Evolutionary conservation across 1,140 invertebrate species (phyloP).

Genomic region (Pseudomyrmex pallidus): DNA sequence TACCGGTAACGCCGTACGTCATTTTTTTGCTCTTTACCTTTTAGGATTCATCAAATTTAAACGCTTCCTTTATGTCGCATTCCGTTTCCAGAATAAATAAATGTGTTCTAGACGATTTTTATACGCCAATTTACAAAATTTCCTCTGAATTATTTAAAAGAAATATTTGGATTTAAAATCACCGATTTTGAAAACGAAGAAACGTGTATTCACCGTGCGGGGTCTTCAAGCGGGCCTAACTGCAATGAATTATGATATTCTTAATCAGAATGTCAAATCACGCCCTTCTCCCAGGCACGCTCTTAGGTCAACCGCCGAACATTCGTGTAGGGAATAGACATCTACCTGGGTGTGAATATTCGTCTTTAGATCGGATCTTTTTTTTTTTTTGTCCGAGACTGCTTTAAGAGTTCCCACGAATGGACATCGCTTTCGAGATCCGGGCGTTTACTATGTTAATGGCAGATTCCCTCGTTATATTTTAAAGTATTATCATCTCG

Average conservation of each 20-base stretch:
- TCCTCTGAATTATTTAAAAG: no score
- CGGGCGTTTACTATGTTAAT: slow-evolving; percentile 74
- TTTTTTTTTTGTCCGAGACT: slow-evolving; percentile 44
- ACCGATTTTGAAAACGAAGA: no score
- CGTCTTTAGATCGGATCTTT: slow-evolving; percentile 54
- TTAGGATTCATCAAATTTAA: no score
- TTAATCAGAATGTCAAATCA: slow-evolving; percentile 69
- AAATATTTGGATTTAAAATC: no score
- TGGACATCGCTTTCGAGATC: slow-evolving; percentile 65
- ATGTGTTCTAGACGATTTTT: no score
- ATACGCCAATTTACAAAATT: no score
- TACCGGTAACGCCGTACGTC: no score
- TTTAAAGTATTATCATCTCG: slow-evolving; percentile 66
- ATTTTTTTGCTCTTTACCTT: no score
- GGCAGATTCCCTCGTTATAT: slow-evolving; percentile 69
- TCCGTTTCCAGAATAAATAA: no score
- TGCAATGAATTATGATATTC: slow-evolving; percentile 64
- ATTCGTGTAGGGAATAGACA: slow-evolving; percentile 48
- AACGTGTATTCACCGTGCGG: not conserved
- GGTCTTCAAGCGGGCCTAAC: slow-evolving; percentile 51
- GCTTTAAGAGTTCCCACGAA: slow-evolving; percentile 67
- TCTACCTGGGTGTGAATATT: slow-evolving; percentile 70
- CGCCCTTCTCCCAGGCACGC: slow-evolving; percentile 57
- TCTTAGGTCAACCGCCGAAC: slow-evolving; percentile 40
- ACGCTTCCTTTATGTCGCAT: no score